A percentile compares a stretch with the other conserved stretches of the same genome.
phyloP scores from a whole-genome alignment of 1,140 invertebrate genomes.

The Dendrolimus kikuchii region DNA sequence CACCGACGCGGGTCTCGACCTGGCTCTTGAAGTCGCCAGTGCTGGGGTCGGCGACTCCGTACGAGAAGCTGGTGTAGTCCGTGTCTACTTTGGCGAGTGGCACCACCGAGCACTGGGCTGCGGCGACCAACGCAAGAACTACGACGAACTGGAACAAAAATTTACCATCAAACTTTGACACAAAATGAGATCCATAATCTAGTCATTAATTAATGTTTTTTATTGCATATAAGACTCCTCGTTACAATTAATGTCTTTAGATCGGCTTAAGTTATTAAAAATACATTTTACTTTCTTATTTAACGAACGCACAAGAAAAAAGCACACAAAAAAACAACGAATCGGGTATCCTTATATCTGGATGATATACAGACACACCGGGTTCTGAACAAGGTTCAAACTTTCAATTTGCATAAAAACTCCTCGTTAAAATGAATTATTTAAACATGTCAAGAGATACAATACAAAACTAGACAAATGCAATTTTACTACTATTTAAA shows the following conservation, averaged over 20 bases:
- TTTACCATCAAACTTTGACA: not conserved
- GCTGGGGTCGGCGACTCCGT: slow-evolving; percentile 64
- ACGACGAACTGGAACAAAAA: not conserved
- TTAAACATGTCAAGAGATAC: too few species aligned
- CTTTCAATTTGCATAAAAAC: too few species aligned
- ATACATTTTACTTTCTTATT: too few species aligned
- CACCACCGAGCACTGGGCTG: slow-evolving; percentile 38
- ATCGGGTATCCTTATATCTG: too few species aligned
- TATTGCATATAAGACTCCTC: not conserved
- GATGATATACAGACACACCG: too few species aligned
- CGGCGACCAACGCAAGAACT: slow-evolving; percentile 19
- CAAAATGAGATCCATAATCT: not conserved
- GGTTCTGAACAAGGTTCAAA: too few species aligned
- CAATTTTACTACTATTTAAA: too few species aligned
- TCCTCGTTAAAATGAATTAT: too few species aligned
- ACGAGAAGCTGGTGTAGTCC: slow-evolving; percentile 54
- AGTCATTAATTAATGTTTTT: not conserved
- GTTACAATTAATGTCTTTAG: not conserved
- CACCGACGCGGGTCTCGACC: slow-evolving; percentile 68
- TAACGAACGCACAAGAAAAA: too few species aligned
- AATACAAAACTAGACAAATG: too few species aligned
- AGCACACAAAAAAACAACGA: too few species aligned
- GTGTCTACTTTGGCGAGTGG: slow-evolving; percentile 37
- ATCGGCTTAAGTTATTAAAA: too few species aligned
- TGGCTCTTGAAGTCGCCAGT: slow-evolving; percentile 71